Percentiles rank a stretch among this genome's conserved stretches.
phyloP scores from a whole-genome alignment of 2,113 vertebrate species.

The Nansenia antarctica region DNA sequence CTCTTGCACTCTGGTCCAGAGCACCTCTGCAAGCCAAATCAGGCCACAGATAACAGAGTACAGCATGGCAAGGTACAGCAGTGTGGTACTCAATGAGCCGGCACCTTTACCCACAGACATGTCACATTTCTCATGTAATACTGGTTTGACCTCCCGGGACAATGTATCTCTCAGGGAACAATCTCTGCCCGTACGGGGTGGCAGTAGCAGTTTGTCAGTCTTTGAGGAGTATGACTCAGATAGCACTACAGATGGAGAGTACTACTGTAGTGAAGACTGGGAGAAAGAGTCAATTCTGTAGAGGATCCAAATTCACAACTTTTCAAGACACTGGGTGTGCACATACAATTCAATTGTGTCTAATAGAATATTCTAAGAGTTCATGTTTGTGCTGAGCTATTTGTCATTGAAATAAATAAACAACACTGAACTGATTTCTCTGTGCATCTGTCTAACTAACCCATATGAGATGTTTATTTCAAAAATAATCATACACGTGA shows the following conservation, averaged over 20 bases:
- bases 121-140: background rate
- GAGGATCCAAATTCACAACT: slow-evolving; percentile 14
- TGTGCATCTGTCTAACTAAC: background rate
- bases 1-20: background rate
- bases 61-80: too few relatives aligned
- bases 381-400: background rate
- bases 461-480: too few relatives aligned
- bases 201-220: background rate
- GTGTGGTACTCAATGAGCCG: slow-evolving; percentile 33
- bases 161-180: background rate
- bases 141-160: background rate
- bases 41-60: slow-evolving; percentile 31
- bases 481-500: background rate
- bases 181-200: background rate
- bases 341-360: too few relatives aligned
- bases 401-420: background rate
- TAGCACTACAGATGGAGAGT: slow-evolving; percentile 83
- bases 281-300: slow-evolving; percentile 82
- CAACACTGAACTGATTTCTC: background rate
- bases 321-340: background rate
- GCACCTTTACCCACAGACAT: slow-evolving; percentile 24
- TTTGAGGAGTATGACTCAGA: slow-evolving; percentile 75
- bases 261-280: slow-evolving; percentile 68
- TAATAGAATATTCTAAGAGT: too few relatives aligned
- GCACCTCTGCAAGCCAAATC: slow-evolving; percentile 37